Evolutionary conservation across 1,140 invertebrate genomes (phyloP).

Genomic region (Drosophila micromelanica): DNA sequence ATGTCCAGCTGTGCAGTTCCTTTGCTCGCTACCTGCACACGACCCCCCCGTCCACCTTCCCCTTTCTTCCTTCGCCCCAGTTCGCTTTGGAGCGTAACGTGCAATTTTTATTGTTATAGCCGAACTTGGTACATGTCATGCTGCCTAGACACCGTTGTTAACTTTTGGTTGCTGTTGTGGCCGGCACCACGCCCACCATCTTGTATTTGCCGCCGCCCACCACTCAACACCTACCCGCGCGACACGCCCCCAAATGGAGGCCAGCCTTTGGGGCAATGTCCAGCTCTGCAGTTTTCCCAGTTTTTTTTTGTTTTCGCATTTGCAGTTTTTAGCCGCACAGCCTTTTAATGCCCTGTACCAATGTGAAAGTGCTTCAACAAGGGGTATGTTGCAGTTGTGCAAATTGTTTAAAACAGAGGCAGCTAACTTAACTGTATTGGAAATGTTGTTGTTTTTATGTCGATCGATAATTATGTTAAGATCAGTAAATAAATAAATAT

Average conservation of each 20-base stretch:
- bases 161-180: constrained; percentile 48
- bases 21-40: not conserved
- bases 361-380: no score
- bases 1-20: constrained; percentile 62
- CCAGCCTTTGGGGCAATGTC: not conserved
- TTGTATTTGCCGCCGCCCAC: not conserved
- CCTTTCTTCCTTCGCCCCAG: not conserved
- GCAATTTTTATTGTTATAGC: constrained; percentile 74
- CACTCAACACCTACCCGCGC: not conserved
- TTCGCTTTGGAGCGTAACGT: constrained; percentile 59
- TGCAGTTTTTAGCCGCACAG: no score
- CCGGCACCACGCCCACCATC: constrained; percentile 25
- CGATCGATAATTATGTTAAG: no score
- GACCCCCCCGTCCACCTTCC: not conserved
- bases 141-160: constrained; percentile 63
- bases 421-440: no score
- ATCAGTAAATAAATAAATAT: no score
- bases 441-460: no score
- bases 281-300: no score
- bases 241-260: not conserved
- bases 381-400: no score
- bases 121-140: constrained; percentile 61
- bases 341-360: no score
- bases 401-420: no score
- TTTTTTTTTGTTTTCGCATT: constrained; percentile 30